Percentiles rank a stretch among this genome's conserved stretches.
These are phyloP conservation scores for Muscicapa adusta DNA, from an alignment of 2,113 vertebrate species.

Conservation along the genomic window DNA sequence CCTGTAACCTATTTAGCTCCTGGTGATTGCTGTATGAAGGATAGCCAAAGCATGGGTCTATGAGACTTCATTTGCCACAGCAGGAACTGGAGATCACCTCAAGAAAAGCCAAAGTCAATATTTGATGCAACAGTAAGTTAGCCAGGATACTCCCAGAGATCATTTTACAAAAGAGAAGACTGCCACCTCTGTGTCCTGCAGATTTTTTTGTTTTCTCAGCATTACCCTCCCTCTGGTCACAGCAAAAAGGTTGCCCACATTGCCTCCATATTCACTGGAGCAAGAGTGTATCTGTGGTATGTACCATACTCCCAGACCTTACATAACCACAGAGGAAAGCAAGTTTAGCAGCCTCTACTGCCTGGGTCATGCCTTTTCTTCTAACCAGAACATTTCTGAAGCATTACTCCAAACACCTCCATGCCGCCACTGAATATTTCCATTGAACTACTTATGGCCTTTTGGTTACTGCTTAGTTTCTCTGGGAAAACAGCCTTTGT, in stretches of 20 bases:
- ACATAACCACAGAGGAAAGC: neutral
- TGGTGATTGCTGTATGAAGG: neutral
- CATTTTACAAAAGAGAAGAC: neutral
- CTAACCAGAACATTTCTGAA: neutral
- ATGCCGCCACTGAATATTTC: neutral
- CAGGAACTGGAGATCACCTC: neutral
- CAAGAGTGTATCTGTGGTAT: neutral
- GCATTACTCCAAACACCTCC: neutral
- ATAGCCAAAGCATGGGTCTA: neutral
- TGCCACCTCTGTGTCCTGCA: neutral
- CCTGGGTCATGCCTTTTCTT: neutral
- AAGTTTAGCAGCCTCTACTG: neutral
- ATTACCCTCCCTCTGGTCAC: neutral
- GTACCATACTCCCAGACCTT: neutral
- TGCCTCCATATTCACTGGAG: neutral
- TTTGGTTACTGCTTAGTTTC: neutral
- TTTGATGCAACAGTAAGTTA: neutral
- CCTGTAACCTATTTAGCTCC: neutral
- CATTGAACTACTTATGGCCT: neutral
- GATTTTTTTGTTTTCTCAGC: neutral
- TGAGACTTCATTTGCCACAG: neutral
- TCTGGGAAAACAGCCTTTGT: neutral
- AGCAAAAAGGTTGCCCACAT: neutral
- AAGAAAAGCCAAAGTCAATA: neutral
- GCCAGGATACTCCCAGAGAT: neutral